These are phyloP conservation scores for Ypsolopha sequella DNA, from an alignment of 2,888 invertebrate genomes.

Conservation along the genomic window DNA sequence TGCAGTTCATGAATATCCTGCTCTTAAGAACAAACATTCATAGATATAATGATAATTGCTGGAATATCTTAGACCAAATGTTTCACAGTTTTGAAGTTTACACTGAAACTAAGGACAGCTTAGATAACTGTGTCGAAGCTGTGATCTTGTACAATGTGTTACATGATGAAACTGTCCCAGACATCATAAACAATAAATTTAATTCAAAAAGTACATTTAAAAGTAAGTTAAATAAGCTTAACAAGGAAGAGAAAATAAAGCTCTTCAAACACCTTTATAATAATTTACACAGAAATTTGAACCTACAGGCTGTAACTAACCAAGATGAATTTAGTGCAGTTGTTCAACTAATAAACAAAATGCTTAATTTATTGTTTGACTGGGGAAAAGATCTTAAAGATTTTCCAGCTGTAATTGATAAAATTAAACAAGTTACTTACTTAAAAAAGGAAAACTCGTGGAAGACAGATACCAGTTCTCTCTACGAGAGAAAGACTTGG, in stretches of 20 bases:
- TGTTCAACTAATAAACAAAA: conserved; percentile 13
- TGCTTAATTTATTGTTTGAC: conserved; percentile 27
- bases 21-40: conserved; percentile 19
- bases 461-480: conserved; percentile 14
- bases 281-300: conserved; percentile 16
- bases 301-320: conserved; percentile 14
- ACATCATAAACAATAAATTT: conserved; percentile 32
- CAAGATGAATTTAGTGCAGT: conserved; percentile 18
- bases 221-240: conserved; percentile 20
- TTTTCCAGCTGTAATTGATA: conserved; percentile 26
- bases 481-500: conserved; percentile 48
- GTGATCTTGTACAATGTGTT: conserved; percentile 30
- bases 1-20: conserved; percentile 24
- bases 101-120: conserved; percentile 23
- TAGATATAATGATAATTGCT: conserved; percentile 28
- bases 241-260: conserved; percentile 23
- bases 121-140: conserved; percentile 26
- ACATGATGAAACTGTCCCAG: conserved; percentile 24
- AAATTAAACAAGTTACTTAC: conserved; percentile 27
- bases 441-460: conserved; percentile 27
- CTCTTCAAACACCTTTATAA: conserved; percentile 34
- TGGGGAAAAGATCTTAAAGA: conserved; percentile 34
- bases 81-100: conserved; percentile 33
- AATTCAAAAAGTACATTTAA: conserved; percentile 19
- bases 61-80: conserved; percentile 33